A percentile compares a stretch with the other conserved stretches of the same genome.
These are phyloP conservation scores for Tetranychus cinnabarinus DNA, from an alignment of 1,140 invertebrate genomes.

Conservation along the genomic window DNA sequence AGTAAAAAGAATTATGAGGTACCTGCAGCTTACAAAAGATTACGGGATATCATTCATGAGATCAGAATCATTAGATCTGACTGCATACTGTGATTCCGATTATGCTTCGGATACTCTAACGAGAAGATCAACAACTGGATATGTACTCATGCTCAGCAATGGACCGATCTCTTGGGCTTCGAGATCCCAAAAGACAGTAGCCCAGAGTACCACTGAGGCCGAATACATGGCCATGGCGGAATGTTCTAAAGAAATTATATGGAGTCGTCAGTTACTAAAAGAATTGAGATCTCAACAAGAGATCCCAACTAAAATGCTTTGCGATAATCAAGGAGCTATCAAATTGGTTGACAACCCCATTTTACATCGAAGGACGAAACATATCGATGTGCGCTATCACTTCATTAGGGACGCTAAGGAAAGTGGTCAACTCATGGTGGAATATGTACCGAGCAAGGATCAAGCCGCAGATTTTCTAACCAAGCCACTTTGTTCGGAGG, in stretches of 20 bases:
- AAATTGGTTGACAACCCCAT: constrained; percentile 19
- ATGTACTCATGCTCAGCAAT: background rate
- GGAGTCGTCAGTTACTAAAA: background rate
- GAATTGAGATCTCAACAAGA: background rate
- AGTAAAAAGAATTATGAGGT: constrained; percentile 14
- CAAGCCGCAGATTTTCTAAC: constrained; percentile 20
- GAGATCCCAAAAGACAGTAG: constrained; percentile 1
- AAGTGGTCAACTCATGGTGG: constrained; percentile 1
- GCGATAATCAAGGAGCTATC: constrained; percentile 18
- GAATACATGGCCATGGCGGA: constrained; percentile 1
- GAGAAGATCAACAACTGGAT: constrained; percentile 8
- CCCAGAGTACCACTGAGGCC: no score
- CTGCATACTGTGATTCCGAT: constrained; percentile 13
- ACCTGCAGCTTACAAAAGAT: constrained; percentile 15
- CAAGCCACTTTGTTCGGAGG: constrained; percentile 12
- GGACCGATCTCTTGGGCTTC: constrained; percentile 4
- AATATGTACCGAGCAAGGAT: constrained; percentile 5
- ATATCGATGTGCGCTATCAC: constrained; percentile 20
- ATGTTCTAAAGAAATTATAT: constrained; percentile 3
- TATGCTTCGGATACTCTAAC: constrained; percentile 14
- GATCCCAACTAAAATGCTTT: background rate
- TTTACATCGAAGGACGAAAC: constrained; percentile 21
- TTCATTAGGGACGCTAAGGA: constrained; percentile 18
- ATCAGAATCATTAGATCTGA: background rate
- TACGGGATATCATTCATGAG: constrained; percentile 4